Conservation (phyloP, 2,888 invertebrate genomes). For the Agonopterix arenella region DNA sequence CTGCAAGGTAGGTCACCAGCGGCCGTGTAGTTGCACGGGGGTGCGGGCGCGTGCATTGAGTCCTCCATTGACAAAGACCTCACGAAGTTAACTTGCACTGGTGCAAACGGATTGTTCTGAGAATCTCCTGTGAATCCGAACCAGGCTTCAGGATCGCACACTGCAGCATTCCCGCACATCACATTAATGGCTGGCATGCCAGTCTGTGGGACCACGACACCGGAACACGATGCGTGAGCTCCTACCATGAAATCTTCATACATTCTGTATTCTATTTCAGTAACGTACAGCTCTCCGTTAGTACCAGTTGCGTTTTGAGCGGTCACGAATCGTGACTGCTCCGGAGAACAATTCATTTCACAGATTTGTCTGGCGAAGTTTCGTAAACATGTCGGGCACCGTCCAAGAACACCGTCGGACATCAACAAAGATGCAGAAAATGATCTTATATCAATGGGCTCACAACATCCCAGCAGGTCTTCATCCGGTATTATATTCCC, state of each 20-base stretch:
- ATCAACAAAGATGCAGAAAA: conserved; percentile 75
- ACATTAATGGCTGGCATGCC: conserved; percentile 85
- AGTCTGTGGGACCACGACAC: conserved; percentile 85
- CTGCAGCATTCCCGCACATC: conserved; percentile 84
- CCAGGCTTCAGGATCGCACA: conserved; percentile 81
- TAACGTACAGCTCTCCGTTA: conserved; percentile 48
- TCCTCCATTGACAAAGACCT: conserved; percentile 46
- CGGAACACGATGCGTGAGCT: conserved; percentile 86
- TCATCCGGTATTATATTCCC: conserved; percentile 40
- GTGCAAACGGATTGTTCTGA: conserved; percentile 69
- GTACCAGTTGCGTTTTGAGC: conserved; percentile 24
- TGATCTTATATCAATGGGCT: conserved; percentile 62
- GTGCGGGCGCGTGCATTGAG: conserved; percentile 59
- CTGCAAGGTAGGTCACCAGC: conserved; percentile 80
- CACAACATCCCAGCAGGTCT: conserved; percentile 79
- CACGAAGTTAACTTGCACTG: conserved; percentile 80
- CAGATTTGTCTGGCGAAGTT: conserved; percentile 89
- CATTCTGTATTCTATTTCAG: conserved; percentile 69
- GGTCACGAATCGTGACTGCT: conserved; percentile 77
- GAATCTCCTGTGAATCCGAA: conserved; percentile 80
- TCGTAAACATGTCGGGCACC: conserved; percentile 88
- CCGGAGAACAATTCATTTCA: conserved; percentile 85
- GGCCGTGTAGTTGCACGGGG: conserved; percentile 78
- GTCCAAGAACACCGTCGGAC: conserved; percentile 81
- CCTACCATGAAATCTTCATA: conserved; percentile 78